Conservation (phyloP, 1,140 invertebrate genomes). For the Drosophila setifemur region DNA sequence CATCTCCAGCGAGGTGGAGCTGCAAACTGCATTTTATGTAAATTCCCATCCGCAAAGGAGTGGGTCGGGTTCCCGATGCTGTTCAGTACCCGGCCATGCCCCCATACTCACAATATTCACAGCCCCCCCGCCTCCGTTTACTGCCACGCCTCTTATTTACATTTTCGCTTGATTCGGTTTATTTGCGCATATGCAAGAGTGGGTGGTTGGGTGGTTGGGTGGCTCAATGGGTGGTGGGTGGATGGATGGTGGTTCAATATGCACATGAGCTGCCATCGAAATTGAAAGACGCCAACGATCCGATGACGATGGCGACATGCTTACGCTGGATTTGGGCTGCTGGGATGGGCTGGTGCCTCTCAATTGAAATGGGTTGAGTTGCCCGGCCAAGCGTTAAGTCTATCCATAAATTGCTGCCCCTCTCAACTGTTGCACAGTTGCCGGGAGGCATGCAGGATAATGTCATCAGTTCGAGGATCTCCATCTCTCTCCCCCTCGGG, state of each 20-base stretch:
- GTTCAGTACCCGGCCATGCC: neutral
- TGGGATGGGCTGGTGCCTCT: too few species aligned
- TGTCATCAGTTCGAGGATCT: constrained; percentile 33
- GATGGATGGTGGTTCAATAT: constrained; percentile 13
- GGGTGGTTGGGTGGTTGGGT: neutral
- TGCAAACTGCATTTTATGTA: constrained; percentile 67
- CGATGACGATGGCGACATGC: constrained; percentile 32
- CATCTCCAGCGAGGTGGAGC: constrained; percentile 2
- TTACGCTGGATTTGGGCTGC: constrained; percentile 43
- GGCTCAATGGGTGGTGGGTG: neutral
- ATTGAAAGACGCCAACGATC: constrained; percentile 44
- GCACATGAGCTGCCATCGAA: constrained; percentile 33
- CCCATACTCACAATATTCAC: constrained; percentile 14
- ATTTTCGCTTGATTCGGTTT: constrained; percentile 80
- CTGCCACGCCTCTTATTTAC: constrained; percentile 70
- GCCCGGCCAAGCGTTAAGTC: constrained; percentile 33
- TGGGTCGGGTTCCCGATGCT: constrained; percentile 37
- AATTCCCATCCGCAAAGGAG: constrained; percentile 63
- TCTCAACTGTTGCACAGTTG: constrained; percentile 45
- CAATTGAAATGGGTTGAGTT: constrained; percentile 42
- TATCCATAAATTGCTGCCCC: constrained; percentile 42
- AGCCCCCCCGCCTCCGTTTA: neutral
- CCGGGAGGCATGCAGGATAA: constrained; percentile 18
- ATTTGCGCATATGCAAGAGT: constrained; percentile 66
- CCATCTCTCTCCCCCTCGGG: neutral